Percentiles rank a stretch among this genome's conserved stretches.
phyloP scores from a whole-genome alignment of 2,113 vertebrate genomes.

The zebrafish (Danio rerio) region GRCz12tu NC_133180.1:19885501-19886000 shows the following conservation, averaged over 20 bases:
- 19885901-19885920: background rate
- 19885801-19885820: background rate
- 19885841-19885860: background rate
- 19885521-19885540: background rate
- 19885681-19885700: conserved; percentile 47
- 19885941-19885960: conserved; percentile 34
- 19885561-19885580: conserved; percentile 31
- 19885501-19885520: background rate
- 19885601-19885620: conserved; percentile 11
- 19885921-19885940: conserved; percentile 15
- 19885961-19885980: conserved; percentile 81
- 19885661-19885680: conserved; percentile 65
- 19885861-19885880: background rate
- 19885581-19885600: conserved; percentile 10
- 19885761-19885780: conserved; percentile 65
- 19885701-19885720: conserved; percentile 54
- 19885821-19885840: background rate
- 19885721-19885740: conserved; percentile 63
- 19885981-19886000: conserved; percentile 90
- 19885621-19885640: conserved; percentile 40
- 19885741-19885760: conserved; percentile 70
- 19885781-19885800: conserved; percentile 43
- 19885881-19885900: background rate
- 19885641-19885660: conserved; percentile 67
- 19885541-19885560: background rate